These are phyloP conservation scores for Somateria mollissima DNA, from an alignment of 2,797 vertebrate species.

Conservation along the genomic window DNA sequence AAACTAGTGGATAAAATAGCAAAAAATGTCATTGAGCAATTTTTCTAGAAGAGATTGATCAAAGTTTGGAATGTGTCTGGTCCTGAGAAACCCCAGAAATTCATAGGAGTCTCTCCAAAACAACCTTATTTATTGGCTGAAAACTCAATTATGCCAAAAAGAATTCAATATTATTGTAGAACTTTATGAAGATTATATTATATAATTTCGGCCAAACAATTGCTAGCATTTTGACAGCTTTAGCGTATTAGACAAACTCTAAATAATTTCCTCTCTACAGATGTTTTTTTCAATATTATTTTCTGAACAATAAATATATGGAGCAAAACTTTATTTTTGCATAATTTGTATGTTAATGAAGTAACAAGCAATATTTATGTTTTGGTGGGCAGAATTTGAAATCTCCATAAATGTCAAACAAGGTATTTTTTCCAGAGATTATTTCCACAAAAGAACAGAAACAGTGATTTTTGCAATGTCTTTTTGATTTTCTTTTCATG, in stretches of 20 bases:
- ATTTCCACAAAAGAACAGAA: not conserved
- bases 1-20: slow-evolving; percentile 48
- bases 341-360: not conserved
- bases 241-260: not conserved
- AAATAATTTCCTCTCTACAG: not conserved
- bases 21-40: slow-evolving; percentile 25
- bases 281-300: not conserved
- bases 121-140: not conserved
- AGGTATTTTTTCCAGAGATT: not conserved
- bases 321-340: not conserved
- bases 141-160: not conserved
- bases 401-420: not conserved
- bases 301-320: not conserved
- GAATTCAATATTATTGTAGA: not conserved
- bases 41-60: slow-evolving; percentile 45
- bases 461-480: not conserved
- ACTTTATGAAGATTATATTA: not conserved
- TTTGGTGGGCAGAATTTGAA: not conserved
- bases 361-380: not conserved
- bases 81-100: slow-evolving; percentile 12
- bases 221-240: not conserved
- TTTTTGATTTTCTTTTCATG: not conserved
- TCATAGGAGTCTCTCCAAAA: not conserved
- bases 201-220: not conserved
- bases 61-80: slow-evolving; percentile 29